Conservation (phyloP, 2,888 invertebrate genomes). For the Carcina quercana region DNA sequence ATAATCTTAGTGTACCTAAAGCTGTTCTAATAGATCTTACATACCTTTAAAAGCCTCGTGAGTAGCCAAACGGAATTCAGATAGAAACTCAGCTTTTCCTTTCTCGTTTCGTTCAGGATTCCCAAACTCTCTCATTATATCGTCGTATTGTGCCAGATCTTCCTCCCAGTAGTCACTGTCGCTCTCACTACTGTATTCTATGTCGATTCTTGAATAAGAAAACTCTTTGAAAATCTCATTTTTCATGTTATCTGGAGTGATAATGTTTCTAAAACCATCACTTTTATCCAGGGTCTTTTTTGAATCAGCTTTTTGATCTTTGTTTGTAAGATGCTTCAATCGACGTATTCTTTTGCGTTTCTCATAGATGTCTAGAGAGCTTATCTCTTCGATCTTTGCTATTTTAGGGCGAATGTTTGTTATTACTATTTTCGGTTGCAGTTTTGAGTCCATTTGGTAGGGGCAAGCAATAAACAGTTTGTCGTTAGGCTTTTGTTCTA, state of each 20-base stretch:
- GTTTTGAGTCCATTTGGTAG: constrained; percentile 53
- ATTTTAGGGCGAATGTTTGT: constrained; percentile 47
- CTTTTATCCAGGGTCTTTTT: constrained; percentile 30
- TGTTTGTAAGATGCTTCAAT: constrained; percentile 47
- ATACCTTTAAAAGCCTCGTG: constrained; percentile 76
- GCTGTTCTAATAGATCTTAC: no score
- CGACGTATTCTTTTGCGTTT: constrained; percentile 62
- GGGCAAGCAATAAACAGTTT: constrained; percentile 54
- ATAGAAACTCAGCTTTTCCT: constrained; percentile 73
- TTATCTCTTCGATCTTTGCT: constrained; percentile 45
- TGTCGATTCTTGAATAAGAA: constrained; percentile 32
- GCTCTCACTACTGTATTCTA: constrained; percentile 56
- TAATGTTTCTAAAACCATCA: constrained; percentile 36
- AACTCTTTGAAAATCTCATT: constrained; percentile 58
- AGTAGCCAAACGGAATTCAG: constrained; percentile 77
- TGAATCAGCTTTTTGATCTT: constrained; percentile 30
- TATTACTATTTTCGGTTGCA: constrained; percentile 55
- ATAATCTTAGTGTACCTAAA: no score
- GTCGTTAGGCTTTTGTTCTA: constrained; percentile 44
- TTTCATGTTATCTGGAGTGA: constrained; percentile 55
- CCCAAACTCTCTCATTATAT: constrained; percentile 67
- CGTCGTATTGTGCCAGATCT: constrained; percentile 56
- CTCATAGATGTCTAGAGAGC: constrained; percentile 71
- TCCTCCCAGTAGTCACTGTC: constrained; percentile 68
- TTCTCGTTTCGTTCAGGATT: constrained; percentile 50